Base-by-base conservation (phyloP, 2,113 vertebrate species). In the Peromyscus polionotus region DNA sequence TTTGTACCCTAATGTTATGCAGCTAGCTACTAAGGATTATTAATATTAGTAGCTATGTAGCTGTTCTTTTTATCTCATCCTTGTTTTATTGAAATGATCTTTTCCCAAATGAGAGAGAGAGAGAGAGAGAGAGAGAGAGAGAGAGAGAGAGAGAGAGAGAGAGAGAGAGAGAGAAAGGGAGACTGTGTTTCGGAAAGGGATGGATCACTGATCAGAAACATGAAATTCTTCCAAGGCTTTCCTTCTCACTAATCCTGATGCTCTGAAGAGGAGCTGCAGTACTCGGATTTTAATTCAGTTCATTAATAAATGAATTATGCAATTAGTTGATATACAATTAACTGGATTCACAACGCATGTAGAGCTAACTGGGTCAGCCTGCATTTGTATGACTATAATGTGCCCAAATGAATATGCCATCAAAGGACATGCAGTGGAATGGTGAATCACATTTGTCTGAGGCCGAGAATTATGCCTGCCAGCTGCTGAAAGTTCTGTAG, bases 231-330 rank as follows among this genome's bases (percentile, higher is more conserved):
- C n/a, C 83, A 94, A 91, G 65, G 39, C 72, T 94, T 92, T 86
- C 39, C 86, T 94, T 95, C 86, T 95, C 36, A 84, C 95, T 96
- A 87, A 95, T 86, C 63, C 94, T 72, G 48, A 57, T 63, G 70
- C 84, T 93, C 96, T 91, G 79, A 76, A 97, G 92, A 94, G n/a
- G 61, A 94, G 85, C 68, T 84, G 42, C 72, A n/a, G 45, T 14
- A 36, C 93, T 96, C 95, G 73, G 98, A 93, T 92, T 95, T 97
- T 97, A 95, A 98, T 94, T 97, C 87, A 92, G 79, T 84, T 94
- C 77, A 92, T 96, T 98, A 98, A 98, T 97, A 96, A 98, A 96
- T 96, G 94, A 98, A 97, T 97, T 97, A 98, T 97, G 86, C 94
- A 98, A 95, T 97, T 95, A 97, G 95, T 96, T 97, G 92, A 97